These are phyloP conservation scores for Abrostola tripartita DNA, from an alignment of 2,888 invertebrate genomes.

Conservation along the genomic window DNA sequence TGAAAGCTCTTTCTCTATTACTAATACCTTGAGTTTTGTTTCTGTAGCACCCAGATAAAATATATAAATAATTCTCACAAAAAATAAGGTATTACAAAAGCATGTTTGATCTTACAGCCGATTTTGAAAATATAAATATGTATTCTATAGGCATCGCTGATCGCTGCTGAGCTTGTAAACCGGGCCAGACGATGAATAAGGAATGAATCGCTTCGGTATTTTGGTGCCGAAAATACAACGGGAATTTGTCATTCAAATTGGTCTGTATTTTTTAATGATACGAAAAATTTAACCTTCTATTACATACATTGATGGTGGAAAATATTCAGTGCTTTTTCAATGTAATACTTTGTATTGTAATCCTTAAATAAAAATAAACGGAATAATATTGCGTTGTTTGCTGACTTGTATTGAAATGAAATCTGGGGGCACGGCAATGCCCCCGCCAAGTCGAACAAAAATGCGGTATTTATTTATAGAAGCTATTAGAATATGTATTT, in stretches of 20 bases:
- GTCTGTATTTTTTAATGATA: slow-evolving; percentile 2
- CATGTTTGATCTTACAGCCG: background rate
- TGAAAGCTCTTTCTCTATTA: too few relatives aligned
- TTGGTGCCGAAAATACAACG: slow-evolving; percentile 11
- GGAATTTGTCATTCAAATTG: slow-evolving; percentile 15
- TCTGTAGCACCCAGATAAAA: too few relatives aligned
- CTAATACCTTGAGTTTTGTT: too few relatives aligned
- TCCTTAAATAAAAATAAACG: background rate
- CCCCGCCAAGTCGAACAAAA: too few relatives aligned
- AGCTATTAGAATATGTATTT: too few relatives aligned
- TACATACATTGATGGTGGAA: background rate
- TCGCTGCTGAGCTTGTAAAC: slow-evolving; percentile 6
- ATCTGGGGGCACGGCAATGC: too few relatives aligned
- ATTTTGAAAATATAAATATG: background rate
- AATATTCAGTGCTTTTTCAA: background rate
- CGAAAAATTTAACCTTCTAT: background rate
- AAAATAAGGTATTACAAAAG: background rate
- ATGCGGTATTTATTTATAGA: too few relatives aligned
- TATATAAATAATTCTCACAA: too few relatives aligned
- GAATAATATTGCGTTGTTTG: background rate
- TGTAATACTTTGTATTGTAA: background rate
- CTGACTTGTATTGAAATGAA: background rate
- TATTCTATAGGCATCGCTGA: background rate
- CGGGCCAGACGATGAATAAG: slow-evolving; percentile 13
- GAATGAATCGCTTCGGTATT: slow-evolving; percentile 11